Evolutionary conservation across 2,113 vertebrate species (phyloP).

Genomic region (Ictalurus furcatus): DNA sequence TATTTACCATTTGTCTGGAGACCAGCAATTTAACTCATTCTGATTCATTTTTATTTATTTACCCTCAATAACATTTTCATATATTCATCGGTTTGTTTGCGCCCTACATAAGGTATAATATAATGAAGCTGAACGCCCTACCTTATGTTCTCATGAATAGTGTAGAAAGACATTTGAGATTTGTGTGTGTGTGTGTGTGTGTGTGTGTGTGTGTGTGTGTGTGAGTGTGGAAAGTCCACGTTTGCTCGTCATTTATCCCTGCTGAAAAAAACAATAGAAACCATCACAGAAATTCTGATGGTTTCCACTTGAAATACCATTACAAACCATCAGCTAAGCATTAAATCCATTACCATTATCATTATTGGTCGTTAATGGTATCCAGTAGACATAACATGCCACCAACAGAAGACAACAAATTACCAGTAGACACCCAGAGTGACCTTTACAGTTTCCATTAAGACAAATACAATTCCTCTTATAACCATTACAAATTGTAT

Average conservation of each 20-base stretch:
- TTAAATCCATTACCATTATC: too few species aligned
- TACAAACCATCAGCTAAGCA: too few species aligned
- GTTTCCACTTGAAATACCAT: too few species aligned
- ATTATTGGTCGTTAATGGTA: too few species aligned
- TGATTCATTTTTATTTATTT: neutral
- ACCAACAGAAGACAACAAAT: too few species aligned
- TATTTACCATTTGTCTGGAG: neutral
- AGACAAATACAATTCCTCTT: too few species aligned
- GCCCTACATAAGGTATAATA: neutral
- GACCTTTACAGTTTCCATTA: too few species aligned
- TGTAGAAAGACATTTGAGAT: neutral
- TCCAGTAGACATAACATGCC: too few species aligned
- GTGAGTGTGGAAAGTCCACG: neutral
- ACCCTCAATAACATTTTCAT: neutral
- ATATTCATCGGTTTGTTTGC: neutral
- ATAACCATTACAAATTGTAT: too few species aligned
- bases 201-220: neutral
- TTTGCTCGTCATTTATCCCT: neutral
- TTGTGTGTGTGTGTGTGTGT: neutral
- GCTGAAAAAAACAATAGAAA: too few species aligned
- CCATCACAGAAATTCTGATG: too few species aligned
- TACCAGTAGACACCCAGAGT: too few species aligned
- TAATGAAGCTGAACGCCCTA: neutral
- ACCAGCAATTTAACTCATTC: neutral
- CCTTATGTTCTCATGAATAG: neutral